Evolutionary conservation across 1,140 invertebrate genomes (phyloP), one percentile per base, ranked within the genome.

Genomic region (Galendromus occidentalis): DNA sequence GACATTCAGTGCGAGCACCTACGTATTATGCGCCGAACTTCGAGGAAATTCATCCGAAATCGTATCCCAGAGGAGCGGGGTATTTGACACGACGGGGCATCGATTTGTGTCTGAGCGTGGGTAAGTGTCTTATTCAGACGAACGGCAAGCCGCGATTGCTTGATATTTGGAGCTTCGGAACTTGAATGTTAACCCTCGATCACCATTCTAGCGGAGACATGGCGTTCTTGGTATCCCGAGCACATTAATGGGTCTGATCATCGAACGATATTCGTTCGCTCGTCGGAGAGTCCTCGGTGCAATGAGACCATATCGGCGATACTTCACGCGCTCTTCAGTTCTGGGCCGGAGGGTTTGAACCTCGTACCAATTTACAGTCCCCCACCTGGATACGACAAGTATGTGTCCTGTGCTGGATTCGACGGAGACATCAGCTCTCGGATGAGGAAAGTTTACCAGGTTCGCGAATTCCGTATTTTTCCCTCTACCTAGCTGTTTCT

Each of bases 181-280:
- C n/a, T 44, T 12, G 12, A 59, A 14, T 1, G 51, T 9, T 22
- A 59, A 59, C 25, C 1, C 22, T 20, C 4, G 7, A 14, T 5
- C 4, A 47, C 4, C 28, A 22, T 22, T 47, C 18, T 5, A 59
- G 51, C 51, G 1, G 33, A 59, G 14, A 33, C 25, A 29, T 59
- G 51, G 51, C 33, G 25, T 18, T 59, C 51, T 17, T 59, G 51
- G 51, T 59, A 59, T 33, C 51, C 51, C 33, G 51, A 59, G 9
- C 51, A 59, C 33, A 59, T 59, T 17, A 25, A 59, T 22, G 51
- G 51, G 25, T 25, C 1, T 5, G 51, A 59, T 33, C 51, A 59
- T 33, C 25, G 25, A 9, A 33, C 51, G 25, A 33, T 59, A 25
- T 59, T 59, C 25, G 51, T 59, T 2, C 51, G 51, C 0, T 59